These are phyloP conservation scores for Phymorhynchus buccinoides DNA, from an alignment of 1,140 invertebrate species.

Conservation along the genomic window DNA sequence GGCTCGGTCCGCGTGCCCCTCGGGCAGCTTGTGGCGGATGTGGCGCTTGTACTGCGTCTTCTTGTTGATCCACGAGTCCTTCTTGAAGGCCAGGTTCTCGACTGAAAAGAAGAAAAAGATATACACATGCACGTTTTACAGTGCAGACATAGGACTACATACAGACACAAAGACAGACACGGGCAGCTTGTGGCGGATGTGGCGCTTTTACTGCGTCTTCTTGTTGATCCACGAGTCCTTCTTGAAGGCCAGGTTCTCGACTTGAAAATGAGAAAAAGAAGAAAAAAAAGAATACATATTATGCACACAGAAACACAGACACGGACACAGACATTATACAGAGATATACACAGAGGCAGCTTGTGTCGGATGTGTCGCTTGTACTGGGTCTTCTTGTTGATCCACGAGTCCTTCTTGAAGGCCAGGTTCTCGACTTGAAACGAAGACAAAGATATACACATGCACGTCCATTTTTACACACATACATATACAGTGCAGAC, in stretches of 20 bases:
- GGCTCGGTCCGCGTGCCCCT: slow-evolving; percentile 74
- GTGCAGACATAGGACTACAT: too few relatives aligned
- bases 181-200: slow-evolving; percentile 63
- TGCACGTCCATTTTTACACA: too few relatives aligned
- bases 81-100: slow-evolving; percentile 76
- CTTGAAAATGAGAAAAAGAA: too few relatives aligned
- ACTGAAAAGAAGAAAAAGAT: slow-evolving; percentile 65
- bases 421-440: slow-evolving; percentile 78
- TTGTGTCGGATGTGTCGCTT: slow-evolving; percentile 69
- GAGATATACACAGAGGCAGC: too few relatives aligned
- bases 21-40: slow-evolving; percentile 62
- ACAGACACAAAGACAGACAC: too few relatives aligned
- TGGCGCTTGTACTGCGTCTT: slow-evolving; percentile 75
- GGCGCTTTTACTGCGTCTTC: slow-evolving; percentile 75
- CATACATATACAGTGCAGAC: too few relatives aligned
- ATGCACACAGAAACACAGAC: too few relatives aligned
- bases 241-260: slow-evolving; percentile 34
- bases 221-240: slow-evolving; percentile 77
- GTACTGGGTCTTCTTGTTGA: slow-evolving; percentile 76
- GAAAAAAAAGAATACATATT: too few relatives aligned
- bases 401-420: slow-evolving; percentile 76
- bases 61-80: slow-evolving; percentile 77
- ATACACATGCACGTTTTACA: neutral
- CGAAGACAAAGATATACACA: too few relatives aligned
- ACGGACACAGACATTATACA: too few relatives aligned